These are phyloP conservation scores for Spatulosminthurus flaviceps DNA, from an alignment of 2,888 invertebrate genomes.

Conservation along the genomic window DNA sequence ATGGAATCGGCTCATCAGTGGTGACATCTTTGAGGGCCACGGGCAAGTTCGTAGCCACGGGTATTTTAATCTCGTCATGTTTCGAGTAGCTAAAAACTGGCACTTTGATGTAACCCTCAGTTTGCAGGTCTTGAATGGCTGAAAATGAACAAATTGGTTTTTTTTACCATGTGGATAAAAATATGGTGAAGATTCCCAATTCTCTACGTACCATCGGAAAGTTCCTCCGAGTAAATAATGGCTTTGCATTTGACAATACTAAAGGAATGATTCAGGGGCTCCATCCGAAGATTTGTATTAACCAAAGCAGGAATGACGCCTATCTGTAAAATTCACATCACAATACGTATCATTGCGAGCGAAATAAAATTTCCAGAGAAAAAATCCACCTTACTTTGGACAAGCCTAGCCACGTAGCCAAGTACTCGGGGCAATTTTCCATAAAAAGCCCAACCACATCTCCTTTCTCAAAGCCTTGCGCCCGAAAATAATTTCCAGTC, in stretches of 20 bases:
- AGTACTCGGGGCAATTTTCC: constrained; percentile 91
- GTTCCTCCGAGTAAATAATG: constrained; percentile 81
- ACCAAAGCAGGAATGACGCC: constrained; percentile 88
- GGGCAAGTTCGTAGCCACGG: constrained; percentile 19
- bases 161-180: not conserved
- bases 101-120: not conserved
- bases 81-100: constrained; percentile 8
- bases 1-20: constrained; percentile 69
- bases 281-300: constrained; percentile 88
- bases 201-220: constrained; percentile 65
- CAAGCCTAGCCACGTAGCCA: constrained; percentile 90
- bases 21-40: constrained; percentile 65
- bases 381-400: constrained; percentile 72
- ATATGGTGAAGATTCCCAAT: not conserved
- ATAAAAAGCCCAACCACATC: constrained; percentile 88
- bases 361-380: not conserved
- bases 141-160: no score
- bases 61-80: not conserved
- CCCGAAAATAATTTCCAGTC: constrained; percentile 81
- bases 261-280: constrained; percentile 86
- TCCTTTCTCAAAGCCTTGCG: constrained; percentile 82
- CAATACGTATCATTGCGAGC: not conserved
- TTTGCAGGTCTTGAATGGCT: not conserved
- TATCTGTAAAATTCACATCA: constrained; percentile 64
- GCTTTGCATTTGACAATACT: constrained; percentile 83